Base-by-base conservation (phyloP, 2,888 invertebrate genomes). In the Cybosia mesomella region DNA sequence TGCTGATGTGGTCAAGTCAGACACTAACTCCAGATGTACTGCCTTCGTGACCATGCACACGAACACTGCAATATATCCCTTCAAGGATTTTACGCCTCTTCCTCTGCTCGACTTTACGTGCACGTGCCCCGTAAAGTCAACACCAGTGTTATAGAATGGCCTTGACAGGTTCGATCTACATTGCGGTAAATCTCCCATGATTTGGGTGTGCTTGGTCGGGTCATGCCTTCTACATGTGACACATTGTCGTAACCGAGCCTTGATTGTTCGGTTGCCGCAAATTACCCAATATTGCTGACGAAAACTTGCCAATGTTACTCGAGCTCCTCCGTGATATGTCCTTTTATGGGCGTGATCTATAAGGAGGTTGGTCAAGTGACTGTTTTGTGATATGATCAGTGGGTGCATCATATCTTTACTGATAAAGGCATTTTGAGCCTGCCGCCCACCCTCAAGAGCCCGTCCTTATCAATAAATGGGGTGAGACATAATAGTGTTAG, bases 401-500 rank as follows among this genome's bases (percentile, higher is more conserved):
- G 36, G 58, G 11, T 59, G 22, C 34, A 22, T 43, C 60, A 60
- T 60, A 22, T 36, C 36, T 15, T 21, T 18, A 15, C 58, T 58
- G 22, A 58, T 58, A 10, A 11, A 22, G 10, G 58, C 58, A 18
- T 58, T 58, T 58, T 58, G 18, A 58, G 58, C 9, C 58, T 21
- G 21, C 58, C 58, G 10, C 58, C 58, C 28, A 58, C 39, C 15
- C 39, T 39, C 15, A 39, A 13, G 21, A 60, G 32, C 5, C 39
- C 60, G 22, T 21, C 21, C 32, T 60, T 15, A 22, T 60, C 60
- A 8, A 60, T 39, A 60, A 60, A 39, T 60, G 60, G 60, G 7
- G 39, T 36, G 13, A 60, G 39, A 22, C 32, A 39, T 24, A 60
- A 43, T 39, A 60, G n/a, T n/a, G n/a, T n/a, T n/a, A n/a, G n/a